Conservation (phyloP, 2,113 vertebrate species). For the Anolis carolinensis region DNA sequence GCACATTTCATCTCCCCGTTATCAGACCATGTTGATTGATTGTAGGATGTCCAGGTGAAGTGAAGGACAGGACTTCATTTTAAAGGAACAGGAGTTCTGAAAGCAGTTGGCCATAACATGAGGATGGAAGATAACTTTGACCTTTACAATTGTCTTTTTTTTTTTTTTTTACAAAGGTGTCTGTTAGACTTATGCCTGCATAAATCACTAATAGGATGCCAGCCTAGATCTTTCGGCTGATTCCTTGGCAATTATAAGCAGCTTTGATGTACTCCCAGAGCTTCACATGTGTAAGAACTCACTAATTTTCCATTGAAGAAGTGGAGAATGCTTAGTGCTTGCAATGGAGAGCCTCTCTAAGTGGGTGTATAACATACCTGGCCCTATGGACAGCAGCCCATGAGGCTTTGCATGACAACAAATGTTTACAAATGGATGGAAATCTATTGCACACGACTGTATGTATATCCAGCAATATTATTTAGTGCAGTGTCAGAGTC, state of each 20-base stretch:
- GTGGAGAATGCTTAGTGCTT: not conserved
- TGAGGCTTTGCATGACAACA: not conserved
- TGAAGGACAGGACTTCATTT: too few species aligned
- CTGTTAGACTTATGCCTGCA: too few species aligned
- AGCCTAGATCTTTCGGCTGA: constrained; percentile 3
- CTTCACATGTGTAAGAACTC: not conserved
- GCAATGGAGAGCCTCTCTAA: not conserved
- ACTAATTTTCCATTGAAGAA: not conserved
- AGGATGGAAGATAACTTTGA: too few species aligned
- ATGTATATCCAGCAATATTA: not conserved
- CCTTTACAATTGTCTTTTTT: too few species aligned
- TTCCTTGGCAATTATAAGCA: not conserved
- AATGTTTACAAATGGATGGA: not conserved
- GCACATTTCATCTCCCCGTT: not conserved
- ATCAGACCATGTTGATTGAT: not conserved
- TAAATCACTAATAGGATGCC: too few species aligned
- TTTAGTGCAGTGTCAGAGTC: not conserved
- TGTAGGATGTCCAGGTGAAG: not conserved
- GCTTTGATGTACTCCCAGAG: not conserved
- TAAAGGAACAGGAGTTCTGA: too few species aligned
- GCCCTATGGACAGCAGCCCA: too few species aligned
- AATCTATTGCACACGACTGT: not conserved
- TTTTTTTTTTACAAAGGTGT: too few species aligned
- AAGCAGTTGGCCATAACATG: too few species aligned
- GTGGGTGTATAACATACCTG: not conserved